Conservation (phyloP, 1,140 invertebrate species). For the Drosophila pruinosa region DNA sequence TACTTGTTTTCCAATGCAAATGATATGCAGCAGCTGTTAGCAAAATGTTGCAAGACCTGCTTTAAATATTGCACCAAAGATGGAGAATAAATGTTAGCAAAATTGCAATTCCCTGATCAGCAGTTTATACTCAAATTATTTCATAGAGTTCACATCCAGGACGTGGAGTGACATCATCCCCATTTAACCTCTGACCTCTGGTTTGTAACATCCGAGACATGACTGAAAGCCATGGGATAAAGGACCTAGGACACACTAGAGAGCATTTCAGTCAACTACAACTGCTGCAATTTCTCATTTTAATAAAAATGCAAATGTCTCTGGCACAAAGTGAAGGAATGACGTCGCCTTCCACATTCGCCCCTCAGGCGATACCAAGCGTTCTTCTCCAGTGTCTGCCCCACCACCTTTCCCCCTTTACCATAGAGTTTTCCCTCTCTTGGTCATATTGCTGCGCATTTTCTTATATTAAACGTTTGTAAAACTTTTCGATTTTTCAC, state of each 20-base stretch:
- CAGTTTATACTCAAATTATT: slow-evolving; percentile 13
- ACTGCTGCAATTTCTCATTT: slow-evolving; percentile 74
- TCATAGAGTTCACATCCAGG: neutral
- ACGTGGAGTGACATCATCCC: neutral
- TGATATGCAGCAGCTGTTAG: too few species aligned
- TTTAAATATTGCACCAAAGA: neutral
- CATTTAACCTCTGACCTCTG: slow-evolving; percentile 16
- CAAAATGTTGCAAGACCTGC: too few species aligned
- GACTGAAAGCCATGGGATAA: slow-evolving; percentile 15
- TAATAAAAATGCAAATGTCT: slow-evolving; percentile 79
- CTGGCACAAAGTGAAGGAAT: slow-evolving; percentile 60
- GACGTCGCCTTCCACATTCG: slow-evolving; percentile 6
- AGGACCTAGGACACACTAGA: neutral
- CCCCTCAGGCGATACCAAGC: neutral
- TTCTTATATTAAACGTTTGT: slow-evolving; percentile 60
- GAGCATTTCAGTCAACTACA: slow-evolving; percentile 49
- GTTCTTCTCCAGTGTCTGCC: neutral
- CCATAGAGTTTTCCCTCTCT: neutral
- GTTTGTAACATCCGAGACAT: slow-evolving; percentile 42
- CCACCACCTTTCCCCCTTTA: neutral
- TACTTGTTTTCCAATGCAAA: too few species aligned
- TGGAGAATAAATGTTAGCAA: neutral
- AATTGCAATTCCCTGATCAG: neutral
- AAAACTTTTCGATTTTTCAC: slow-evolving; percentile 67
- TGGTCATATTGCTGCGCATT: neutral